These are phyloP conservation scores for Lymantria monacha DNA, from an alignment of 2,888 invertebrate species.

Conservation along the genomic window DNA sequence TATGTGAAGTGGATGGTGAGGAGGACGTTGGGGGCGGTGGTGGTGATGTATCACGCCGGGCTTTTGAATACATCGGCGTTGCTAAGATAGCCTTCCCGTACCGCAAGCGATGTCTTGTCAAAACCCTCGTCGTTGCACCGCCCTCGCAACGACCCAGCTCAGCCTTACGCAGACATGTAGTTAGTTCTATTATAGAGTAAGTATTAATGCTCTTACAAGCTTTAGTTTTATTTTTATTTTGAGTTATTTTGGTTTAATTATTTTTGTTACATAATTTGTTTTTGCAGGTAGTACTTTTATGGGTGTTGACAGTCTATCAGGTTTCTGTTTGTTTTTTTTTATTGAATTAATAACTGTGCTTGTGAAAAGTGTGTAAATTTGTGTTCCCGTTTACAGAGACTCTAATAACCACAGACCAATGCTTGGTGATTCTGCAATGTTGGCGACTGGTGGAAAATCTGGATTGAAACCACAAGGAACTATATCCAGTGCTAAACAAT, in stretches of 20 bases:
- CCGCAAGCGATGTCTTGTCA: slow-evolving; percentile 91
- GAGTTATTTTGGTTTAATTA: background rate
- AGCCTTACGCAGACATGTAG: slow-evolving; percentile 90
- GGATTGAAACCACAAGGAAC: slow-evolving; percentile 93
- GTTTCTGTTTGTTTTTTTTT: slow-evolving; percentile 21
- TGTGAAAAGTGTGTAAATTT: background rate
- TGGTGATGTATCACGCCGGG: slow-evolving; percentile 58
- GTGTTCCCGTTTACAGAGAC: slow-evolving; percentile 83
- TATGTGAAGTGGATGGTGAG: slow-evolving; percentile 92
- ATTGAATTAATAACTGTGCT: background rate
- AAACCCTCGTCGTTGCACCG: slow-evolving; percentile 90
- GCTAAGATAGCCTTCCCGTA: slow-evolving; percentile 81
- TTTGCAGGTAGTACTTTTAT: slow-evolving; percentile 17
- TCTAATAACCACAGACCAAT: slow-evolving; percentile 95
- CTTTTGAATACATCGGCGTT: slow-evolving; percentile 67
- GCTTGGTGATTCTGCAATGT: slow-evolving; percentile 96
- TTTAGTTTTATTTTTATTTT: background rate
- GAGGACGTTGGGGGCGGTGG: slow-evolving; percentile 76
- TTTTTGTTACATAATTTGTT: slow-evolving; percentile 15
- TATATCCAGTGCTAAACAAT: slow-evolving; percentile 93
- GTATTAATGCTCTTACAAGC: slow-evolving; percentile 7
- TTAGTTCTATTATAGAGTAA: slow-evolving; percentile 94
- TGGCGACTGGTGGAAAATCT: slow-evolving; percentile 89
- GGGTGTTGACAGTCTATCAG: slow-evolving; percentile 15
- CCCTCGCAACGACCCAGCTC: slow-evolving; percentile 91